Evolutionary conservation across 2,113 vertebrate species (phyloP).

Genomic region (Oryctolagus cuniculus): DNA sequence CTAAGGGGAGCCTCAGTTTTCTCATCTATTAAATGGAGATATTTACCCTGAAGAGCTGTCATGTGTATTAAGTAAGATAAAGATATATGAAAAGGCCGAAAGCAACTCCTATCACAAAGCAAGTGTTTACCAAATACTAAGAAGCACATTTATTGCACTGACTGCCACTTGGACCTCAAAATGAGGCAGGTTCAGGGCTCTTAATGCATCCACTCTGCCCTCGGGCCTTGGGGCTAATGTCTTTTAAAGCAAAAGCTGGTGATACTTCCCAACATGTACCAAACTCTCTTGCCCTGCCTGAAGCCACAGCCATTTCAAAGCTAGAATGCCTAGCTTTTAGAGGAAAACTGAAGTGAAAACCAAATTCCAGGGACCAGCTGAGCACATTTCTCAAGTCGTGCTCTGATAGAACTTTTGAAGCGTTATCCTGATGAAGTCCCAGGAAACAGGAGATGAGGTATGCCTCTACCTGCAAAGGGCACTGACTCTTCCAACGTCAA

Average conservation of each 20-base stretch:
- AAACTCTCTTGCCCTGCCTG: background rate
- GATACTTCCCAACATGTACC: background rate
- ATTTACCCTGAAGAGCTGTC: background rate
- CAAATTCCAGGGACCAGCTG: background rate
- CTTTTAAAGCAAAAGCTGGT: background rate
- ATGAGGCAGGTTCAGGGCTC: background rate
- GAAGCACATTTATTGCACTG: background rate
- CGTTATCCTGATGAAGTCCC: background rate
- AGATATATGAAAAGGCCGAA: background rate
- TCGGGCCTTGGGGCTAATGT: background rate
- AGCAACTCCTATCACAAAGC: background rate
- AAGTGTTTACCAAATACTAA: background rate
- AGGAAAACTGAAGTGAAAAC: conserved; percentile 1
- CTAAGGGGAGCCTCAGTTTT: conserved; percentile 58
- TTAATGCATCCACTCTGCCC: background rate
- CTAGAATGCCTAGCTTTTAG: background rate
- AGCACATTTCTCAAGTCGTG: background rate
- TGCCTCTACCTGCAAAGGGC: background rate
- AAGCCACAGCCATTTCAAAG: background rate
- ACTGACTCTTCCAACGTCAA: background rate
- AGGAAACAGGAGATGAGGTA: background rate
- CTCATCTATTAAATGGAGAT: conserved; percentile 61
- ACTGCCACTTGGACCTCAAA: background rate
- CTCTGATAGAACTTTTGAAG: background rate
- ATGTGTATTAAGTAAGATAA: background rate